These are phyloP conservation scores for Paramisgurnus dabryanus DNA, from an alignment of 2,113 vertebrate genomes.

Conservation along the genomic window DNA sequence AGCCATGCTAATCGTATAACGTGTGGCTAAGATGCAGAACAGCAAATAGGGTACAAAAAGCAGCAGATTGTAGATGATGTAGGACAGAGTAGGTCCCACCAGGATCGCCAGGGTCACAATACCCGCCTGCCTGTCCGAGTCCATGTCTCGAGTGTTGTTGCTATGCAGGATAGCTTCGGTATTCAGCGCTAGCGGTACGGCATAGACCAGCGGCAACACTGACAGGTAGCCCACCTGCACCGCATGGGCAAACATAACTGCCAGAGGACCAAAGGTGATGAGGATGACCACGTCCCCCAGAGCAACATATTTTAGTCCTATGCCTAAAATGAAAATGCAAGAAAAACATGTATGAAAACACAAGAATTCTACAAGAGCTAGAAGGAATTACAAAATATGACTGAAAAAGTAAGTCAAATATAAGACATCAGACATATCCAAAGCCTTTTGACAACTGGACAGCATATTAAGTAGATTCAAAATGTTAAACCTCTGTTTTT, in stretches of 20 bases:
- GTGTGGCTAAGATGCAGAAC: conserved; percentile 91
- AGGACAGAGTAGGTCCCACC: conserved; percentile 88
- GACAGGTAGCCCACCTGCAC: conserved; percentile 96
- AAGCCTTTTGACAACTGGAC: no score
- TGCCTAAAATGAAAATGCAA: conserved; percentile 72
- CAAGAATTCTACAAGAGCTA: background rate
- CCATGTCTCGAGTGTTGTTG: conserved; percentile 98
- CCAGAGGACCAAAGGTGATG: conserved; percentile 96
- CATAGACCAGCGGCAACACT: conserved; percentile 88
- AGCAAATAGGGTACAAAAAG: conserved; percentile 92
- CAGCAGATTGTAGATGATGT: conserved; percentile 87
- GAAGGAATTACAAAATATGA: background rate
- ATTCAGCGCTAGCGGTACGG: conserved; percentile 90
- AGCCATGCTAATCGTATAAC: conserved; percentile 93
- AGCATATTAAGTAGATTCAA: no score
- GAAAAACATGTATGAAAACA: background rate
- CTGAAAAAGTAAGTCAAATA: no score
- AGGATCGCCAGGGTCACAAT: conserved; percentile 97
- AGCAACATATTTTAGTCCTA: conserved; percentile 96
- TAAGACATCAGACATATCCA: no score
- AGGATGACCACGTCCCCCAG: conserved; percentile 96
- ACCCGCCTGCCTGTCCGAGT: conserved; percentile 91
- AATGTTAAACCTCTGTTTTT: no score
- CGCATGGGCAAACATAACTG: conserved; percentile 94
- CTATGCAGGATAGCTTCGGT: conserved; percentile 97